These are phyloP conservation scores for Pagetopsis macropterus DNA, from an alignment of 2,797 vertebrate species.

Conservation along the genomic window DNA sequence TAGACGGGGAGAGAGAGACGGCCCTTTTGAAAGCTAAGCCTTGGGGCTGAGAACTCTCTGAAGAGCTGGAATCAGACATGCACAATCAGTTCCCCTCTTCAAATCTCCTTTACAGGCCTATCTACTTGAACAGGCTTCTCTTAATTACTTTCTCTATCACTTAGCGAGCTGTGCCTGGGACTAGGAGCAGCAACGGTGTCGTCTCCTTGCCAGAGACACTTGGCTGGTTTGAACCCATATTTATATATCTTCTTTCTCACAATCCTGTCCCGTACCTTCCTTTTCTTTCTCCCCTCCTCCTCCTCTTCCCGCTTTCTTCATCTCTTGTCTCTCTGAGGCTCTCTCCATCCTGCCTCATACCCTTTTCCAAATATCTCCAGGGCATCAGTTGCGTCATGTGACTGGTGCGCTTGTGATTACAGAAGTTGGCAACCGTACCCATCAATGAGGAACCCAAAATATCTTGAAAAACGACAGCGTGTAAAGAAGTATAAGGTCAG, in stretches of 20 bases:
- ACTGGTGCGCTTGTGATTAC: constrained; percentile 77
- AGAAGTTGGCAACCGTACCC: constrained; percentile 67
- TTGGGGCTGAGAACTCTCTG: constrained; percentile 81
- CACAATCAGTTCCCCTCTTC: constrained; percentile 86
- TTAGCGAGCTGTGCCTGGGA: constrained; percentile 77
- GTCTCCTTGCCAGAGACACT: constrained; percentile 78
- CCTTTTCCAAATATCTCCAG: constrained; percentile 78
- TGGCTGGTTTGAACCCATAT: constrained; percentile 74
- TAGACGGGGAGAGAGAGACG: constrained; percentile 41
- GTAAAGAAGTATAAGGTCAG: constrained; percentile 51
- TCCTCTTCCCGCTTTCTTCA: constrained; percentile 43
- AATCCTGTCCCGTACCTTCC: constrained; percentile 58
- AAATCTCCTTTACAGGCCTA: constrained; percentile 85
- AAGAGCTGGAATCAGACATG: constrained; percentile 85
- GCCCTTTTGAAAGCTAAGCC: constrained; percentile 82
- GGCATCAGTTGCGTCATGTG: constrained; percentile 78
- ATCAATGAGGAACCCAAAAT: constrained; percentile 58
- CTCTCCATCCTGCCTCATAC: constrained; percentile 52
- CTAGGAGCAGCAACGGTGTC: constrained; percentile 69
- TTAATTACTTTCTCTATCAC: constrained; percentile 86
- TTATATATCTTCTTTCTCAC: constrained; percentile 73
- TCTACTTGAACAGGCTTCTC: constrained; percentile 85
- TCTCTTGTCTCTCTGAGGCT: constrained; percentile 55
- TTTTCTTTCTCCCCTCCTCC: constrained; percentile 1
- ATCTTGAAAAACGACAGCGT: constrained; percentile 50